These are phyloP conservation scores for Solen grandis DNA, from an alignment of 1,140 invertebrate genomes.

Conservation along the genomic window DNA sequence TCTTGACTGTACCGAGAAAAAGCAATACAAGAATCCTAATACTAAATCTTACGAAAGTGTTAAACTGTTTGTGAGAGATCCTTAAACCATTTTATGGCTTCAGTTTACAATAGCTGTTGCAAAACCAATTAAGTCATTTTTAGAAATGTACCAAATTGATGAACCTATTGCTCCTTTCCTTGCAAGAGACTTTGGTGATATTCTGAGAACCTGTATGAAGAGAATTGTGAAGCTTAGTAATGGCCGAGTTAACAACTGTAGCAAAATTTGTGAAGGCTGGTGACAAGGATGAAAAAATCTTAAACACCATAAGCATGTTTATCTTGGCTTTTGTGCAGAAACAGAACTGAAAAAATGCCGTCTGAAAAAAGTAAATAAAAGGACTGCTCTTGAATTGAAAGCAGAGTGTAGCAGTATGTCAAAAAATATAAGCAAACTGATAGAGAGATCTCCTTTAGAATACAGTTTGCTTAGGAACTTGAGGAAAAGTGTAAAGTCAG, in stretches of 20 bases:
- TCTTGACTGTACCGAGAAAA: conserved; percentile 25
- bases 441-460: conserved; percentile 23
- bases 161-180: conserved; percentile 56
- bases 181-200: neutral
- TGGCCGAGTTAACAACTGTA: neutral
- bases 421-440: conserved; percentile 6
- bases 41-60: conserved; percentile 48
- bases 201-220: conserved; percentile 18
- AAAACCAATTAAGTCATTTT: conserved; percentile 18
- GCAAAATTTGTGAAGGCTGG: conserved; percentile 21
- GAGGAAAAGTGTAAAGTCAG: conserved; percentile 16
- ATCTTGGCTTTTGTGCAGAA: conserved; percentile 44
- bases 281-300: conserved; percentile 20
- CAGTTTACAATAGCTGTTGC: conserved; percentile 31
- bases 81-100: conserved; percentile 11
- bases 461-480: conserved; percentile 40
- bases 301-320: conserved; percentile 15
- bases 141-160: conserved; percentile 47
- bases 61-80: neutral
- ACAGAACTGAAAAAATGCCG: conserved; percentile 7
- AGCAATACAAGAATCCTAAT: conserved; percentile 35
- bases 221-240: conserved; percentile 39
- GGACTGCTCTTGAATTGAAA: conserved; percentile 37
- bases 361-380: conserved; percentile 42
- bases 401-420: conserved; percentile 28